Evolutionary conservation across 1,140 invertebrate genomes (phyloP), one percentile per base, ranked within the genome.

Genomic region (Gryon sp.): DNA sequence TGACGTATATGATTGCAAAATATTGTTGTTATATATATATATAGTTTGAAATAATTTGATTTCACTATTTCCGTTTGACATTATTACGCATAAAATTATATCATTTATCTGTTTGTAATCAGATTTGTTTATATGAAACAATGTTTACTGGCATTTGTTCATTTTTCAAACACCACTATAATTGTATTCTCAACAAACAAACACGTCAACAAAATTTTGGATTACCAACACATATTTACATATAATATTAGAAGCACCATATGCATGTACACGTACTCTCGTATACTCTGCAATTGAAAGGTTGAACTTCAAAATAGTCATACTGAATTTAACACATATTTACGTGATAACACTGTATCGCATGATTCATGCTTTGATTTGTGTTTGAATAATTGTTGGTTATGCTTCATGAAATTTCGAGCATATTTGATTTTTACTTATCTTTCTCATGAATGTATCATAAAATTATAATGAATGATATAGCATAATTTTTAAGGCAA

Each of bases 301-400:
- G 48, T 32, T 52, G 28, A 11, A n/a, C 52, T 50, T 65, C 69
- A 72, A 72, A 72, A 72, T 40, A 73, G 59, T 55, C 59, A 50
- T 65, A 73, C 69, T 73, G 65, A 73, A 73, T 73, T 72, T 55
- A 63, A 72, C 68, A 72, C 68, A 63, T 72, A 72, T 72, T 72
- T 72, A 60, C 68, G 46, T 63, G 68, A 63, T 72, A 63, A 20
- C 30, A 41, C 48, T 18, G 28, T 65, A 65, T 45, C 70, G 53
- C 15, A 11, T 65, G 70, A 74, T 74, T 74, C 66, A 74, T 74
- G 59, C 65, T 74, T 74, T 66, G 52, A 66, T 57, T 16, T 60
- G 43, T 32, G 45, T 60, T 66, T 60, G 60, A 74, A 66, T 53
- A 66, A 74, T 74, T 43, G 60, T 60, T 43, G 50, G 60, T 30